These are phyloP conservation scores for Macrophya annulata DNA, from an alignment of 2,888 invertebrate genomes.

Conservation along the genomic window DNA sequence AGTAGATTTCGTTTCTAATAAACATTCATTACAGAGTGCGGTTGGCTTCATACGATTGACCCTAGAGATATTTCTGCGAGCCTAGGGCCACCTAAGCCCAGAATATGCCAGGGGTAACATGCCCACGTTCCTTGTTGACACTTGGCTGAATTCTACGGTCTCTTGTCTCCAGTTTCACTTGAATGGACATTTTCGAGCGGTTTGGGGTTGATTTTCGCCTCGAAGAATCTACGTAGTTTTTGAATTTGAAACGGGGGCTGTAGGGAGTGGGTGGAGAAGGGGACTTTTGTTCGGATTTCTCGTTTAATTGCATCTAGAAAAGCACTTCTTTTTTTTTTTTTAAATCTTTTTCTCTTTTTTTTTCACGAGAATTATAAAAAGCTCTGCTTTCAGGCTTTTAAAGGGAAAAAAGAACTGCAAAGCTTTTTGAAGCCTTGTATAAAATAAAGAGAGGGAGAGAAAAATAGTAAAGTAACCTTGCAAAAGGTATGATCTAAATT, in stretches of 20 bases:
- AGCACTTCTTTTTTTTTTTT: conserved; percentile 58
- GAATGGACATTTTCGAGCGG: conserved; percentile 17
- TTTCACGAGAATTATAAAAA: not conserved
- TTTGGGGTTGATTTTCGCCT: not conserved
- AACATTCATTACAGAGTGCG: conserved; percentile 68
- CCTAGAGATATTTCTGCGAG: conserved; percentile 37
- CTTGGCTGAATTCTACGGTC: conserved; percentile 12
- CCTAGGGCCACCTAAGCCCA: not conserved
- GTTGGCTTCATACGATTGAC: conserved; percentile 23
- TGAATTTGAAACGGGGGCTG: not conserved
- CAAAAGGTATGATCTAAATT: conserved; percentile 53
- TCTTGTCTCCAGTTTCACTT: not conserved
- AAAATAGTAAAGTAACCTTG: conserved; percentile 62
- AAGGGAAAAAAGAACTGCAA: not conserved
- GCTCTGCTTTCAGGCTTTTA: not conserved
- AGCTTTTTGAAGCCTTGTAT: not conserved
- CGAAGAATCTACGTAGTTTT: not conserved
- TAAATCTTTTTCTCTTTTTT: conserved; percentile 58
- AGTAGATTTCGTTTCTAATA: conserved; percentile 67
- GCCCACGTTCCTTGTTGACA: conserved; percentile 38
- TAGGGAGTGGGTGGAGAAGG: no score
- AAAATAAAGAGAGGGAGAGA: conserved; percentile 56
- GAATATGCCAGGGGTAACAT: conserved; percentile 14
- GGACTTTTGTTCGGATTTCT: not conserved
- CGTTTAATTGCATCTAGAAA: conserved; percentile 3